A percentile compares a stretch with the other conserved stretches of the same genome.
phyloP scores from a whole-genome alignment of 2,888 invertebrate species.

The Tromatobia lineatoria region DNA sequence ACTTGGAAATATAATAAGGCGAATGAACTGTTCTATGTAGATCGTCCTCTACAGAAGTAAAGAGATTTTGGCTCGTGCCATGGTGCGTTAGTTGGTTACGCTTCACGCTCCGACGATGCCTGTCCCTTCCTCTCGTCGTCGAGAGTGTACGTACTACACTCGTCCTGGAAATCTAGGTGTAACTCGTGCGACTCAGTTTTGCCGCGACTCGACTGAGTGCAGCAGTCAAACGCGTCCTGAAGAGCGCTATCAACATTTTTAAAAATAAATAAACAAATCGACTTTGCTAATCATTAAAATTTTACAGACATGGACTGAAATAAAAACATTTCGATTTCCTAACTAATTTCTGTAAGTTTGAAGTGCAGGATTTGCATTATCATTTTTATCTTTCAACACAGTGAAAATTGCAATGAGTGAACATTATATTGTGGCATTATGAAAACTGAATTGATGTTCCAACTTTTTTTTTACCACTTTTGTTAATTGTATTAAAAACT shows the following conservation, averaged over 20 bases:
- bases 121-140: slow-evolving; percentile 82
- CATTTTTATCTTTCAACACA: background rate
- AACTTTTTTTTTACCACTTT: no score
- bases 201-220: slow-evolving; percentile 70
- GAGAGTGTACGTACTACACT: slow-evolving; percentile 69
- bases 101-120: slow-evolving; percentile 84
- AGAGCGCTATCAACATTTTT: background rate
- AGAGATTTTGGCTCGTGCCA: slow-evolving; percentile 83
- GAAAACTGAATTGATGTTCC: no score
- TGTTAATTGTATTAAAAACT: no score
- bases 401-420: background rate
- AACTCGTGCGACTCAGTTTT: slow-evolving; percentile 78
- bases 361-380: background rate
- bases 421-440: no score
- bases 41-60: slow-evolving; percentile 63
- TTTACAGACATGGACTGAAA: background rate
- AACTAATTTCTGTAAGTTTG: slow-evolving; percentile 3
- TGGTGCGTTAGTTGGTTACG: slow-evolving; percentile 82
- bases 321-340: background rate
- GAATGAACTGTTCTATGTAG: slow-evolving; percentile 21
- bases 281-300: background rate
- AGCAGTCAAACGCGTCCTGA: slow-evolving; percentile 57
- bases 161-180: slow-evolving; percentile 78
- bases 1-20: slow-evolving; percentile 7
- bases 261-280: background rate